Evolutionary conservation across 2,888 invertebrate species (phyloP), one percentile per base, ranked within the genome.

Genomic region (Cataglyphis albicans): DNA sequence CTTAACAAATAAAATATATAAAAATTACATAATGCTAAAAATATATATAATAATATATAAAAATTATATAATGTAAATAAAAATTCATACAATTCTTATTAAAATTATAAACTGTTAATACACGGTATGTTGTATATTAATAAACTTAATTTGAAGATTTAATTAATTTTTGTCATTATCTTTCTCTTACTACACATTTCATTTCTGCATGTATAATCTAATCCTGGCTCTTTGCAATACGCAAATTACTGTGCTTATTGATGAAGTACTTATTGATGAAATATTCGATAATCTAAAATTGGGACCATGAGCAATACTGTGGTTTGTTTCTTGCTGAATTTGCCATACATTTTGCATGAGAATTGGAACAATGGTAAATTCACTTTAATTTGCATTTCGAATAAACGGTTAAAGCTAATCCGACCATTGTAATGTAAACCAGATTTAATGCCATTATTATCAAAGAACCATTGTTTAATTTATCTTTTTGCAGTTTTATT

Each of bases 301-400:
- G 21, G 0, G 18, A 0, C 21, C 44, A 59, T 18, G 18, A 59
- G 12, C n/a, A 59, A 9, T 78, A 29, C n/a, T 68, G 3, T 10
- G 48, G 48, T 48, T 57, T 35, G 44, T 59, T 59, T 72, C 72
- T 78, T 70, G 32, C 41, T 21, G 21, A 70, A 70, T 25, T 78
- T 72, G 70, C n/a, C 57, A 59, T 32, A 72, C 68, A 35, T 70
- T 59, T 72, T 72, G 48, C 44, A 78, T 44, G 59, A 70, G 21
- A 32, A 3, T 12, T 15, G 21, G 18, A 29, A 44, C 59, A 72
- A 78, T 72, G n/a, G 21, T 25, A 78, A 78, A 59, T 35, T 35
- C 57, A 70, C 38, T 38, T 67, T 67, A 67, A 76, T 76, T 76
- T 76, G 68, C 76, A 76, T 76, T 76, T 76, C n/a, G 55, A 67